Evolutionary conservation across 1,140 invertebrate genomes (phyloP), one percentile per base, ranked within the genome.

Genomic region (Zaprionus vittiger): DNA sequence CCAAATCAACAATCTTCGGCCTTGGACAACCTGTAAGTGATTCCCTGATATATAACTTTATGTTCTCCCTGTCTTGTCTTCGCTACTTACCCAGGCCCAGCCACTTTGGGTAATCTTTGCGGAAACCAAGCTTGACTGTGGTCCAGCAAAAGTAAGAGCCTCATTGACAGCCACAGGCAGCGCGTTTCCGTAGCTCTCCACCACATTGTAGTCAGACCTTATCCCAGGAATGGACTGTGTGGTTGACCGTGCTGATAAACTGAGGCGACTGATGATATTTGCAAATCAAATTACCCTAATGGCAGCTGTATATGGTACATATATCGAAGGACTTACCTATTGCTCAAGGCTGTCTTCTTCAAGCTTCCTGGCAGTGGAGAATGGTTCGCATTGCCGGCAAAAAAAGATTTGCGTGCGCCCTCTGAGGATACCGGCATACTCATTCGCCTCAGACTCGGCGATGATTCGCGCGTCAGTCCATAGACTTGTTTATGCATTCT

Each of bases 161-260:
- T 98, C 97, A 34, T 97, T 98, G 1, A 99, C 96, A 44, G 97
- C 94, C 5, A 98, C 97, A 49, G 98, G 98, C 17, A 98, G 92
- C 5, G 96, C 94, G 28, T 95, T 93, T 0, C 97, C 97, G 94
- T 95, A 98, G 70, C 94, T 95, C 93, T 97, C 96, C 1, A 96
- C 95, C 26, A 94, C 94, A 83, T 95, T 95, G 71, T 94, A 93
- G n/a, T 94, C 93, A 5, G 96, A 95, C 77, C 95, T 95, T 55
- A 97, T 95, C 12, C 96, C 93, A 93, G 96, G 95, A n/a, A 95
- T 94, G 3, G 95, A 95, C 69, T 95, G 95, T 72, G 94, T 95
- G 68, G 94, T 95, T 2, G 95, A 95, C 44, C 95, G 93, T 12
- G 94, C 94, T 0, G 95, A 95, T 9, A 94, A 79, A 73, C 95